Base-by-base conservation (phyloP, 2,797 vertebrate genomes). In the Strix occidentalis region DNA sequence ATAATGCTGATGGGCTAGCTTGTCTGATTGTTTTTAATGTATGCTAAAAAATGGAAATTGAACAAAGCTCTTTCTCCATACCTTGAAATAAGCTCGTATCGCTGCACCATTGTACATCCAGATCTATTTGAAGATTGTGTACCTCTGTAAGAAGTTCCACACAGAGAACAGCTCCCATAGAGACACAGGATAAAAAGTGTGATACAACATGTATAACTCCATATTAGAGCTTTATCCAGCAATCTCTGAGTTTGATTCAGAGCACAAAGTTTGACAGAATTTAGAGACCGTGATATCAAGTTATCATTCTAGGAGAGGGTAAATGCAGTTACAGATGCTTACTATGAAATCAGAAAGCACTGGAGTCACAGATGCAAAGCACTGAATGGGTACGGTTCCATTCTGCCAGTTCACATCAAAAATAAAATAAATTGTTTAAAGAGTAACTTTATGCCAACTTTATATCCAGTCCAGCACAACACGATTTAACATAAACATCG, bases 21-120 rank as follows among this genome's bases (percentile, higher is more conserved):
- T 65, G 64, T 35, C 79, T 91, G 89, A 57, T 46, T 70, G 68
- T 14, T 91, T 84, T 88, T 86, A 91, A 93, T 88, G n/a, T 46
- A 88, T 88, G 94, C 66, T 75, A 84, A 95, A 95, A 94, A 95
- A 95, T 93, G 89, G 83, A 94, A 95, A 88, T 53, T 76, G 70
- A 74, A 74, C 70, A 58, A 90, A 86, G 74, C 58, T 74, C 50
- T 72, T 81, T 65, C 83, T 81, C 91, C 65, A 76, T 41, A 70
- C 28, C 76, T 93, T 95, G 86, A 93, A 94, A 33, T 41, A 61
- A 68, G 43, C 54, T 65, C 0, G 0, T 63, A 56, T n/a, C 6
- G 1, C 54, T 4, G 9, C 68, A 84, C n/a, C 46, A 56, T 18
- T 61, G n/a, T 20, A 16, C 28, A 26, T 26, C 29, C 70, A 90